Evolutionary conservation across 1,140 invertebrate species (phyloP), one percentile per base, ranked within the genome.

Genomic region (Drosophila auraria): DNA sequence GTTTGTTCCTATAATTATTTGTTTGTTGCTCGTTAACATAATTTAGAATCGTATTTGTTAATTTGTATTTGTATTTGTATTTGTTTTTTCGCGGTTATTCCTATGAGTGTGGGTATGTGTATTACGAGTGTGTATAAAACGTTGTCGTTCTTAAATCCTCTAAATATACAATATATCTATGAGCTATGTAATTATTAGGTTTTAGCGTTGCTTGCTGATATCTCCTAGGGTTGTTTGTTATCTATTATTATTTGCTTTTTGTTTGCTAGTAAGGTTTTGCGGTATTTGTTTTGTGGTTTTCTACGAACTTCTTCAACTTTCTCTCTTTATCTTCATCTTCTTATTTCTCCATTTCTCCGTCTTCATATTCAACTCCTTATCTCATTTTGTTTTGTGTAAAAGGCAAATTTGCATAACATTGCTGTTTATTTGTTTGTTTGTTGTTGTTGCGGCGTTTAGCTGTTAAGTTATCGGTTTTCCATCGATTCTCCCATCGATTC

Each of bases 221-320:
- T 65, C 70, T 61, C 61, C 50, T 79, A 63, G 60, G 53, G 61
- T 79, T 80, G 33, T 38, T 56, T 56, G 33, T 56, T 23, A 77
- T 61, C 60, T 77, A 47, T 50, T 77, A 56, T 61, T 82, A 64
- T 80, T 80, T 87, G 83, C 84, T 83, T 87, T 71, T 44, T 72
- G 83, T 80, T 89, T 87, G 83, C 83, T 87, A 87, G 84, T 87
- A 87, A 87, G 83, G 83, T 87, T 87, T 83, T 87, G 83, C 83
- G 83, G 83, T 87, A 86, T 86, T 83, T 80, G 58, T 54, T 77
- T 56, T 77, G 73, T 63, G 64, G 58, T 81, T 78, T 54, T 81
- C 60, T 75, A 56, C 15, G 58, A 40, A 47, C n/a, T 57, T 9
- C 38, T 60, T 38, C 42, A 12, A 27, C 20, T 33, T 58, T 15